Percentiles rank a stretch among this genome's conserved stretches.
phyloP scores from a whole-genome alignment of 2,888 invertebrate genomes.

The Tupiocoris notatus region DNA sequence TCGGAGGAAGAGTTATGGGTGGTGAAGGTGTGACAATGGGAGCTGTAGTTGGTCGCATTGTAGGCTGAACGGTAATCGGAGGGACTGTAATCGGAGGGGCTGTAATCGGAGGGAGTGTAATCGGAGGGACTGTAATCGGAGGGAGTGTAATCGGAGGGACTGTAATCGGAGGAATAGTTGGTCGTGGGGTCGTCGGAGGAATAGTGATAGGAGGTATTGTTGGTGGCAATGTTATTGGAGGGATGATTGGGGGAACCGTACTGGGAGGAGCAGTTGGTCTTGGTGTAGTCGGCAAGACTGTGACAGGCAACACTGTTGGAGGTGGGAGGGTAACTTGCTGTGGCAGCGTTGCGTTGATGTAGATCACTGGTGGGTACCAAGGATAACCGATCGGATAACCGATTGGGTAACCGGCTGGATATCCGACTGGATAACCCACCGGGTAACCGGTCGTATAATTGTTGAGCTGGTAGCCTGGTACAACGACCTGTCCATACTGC shows the following conservation, averaged over 20 bases:
- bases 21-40: no score
- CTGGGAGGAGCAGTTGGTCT: not conserved
- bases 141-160: no score
- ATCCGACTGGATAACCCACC: not conserved
- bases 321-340: not conserved
- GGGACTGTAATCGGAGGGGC: no score
- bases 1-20: no score
- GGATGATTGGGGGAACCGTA: not conserved
- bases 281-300: not conserved
- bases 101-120: no score
- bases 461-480: not conserved
- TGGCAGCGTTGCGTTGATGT: not conserved
- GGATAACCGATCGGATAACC: not conserved
- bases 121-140: no score
- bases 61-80: no score
- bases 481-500: not conserved
- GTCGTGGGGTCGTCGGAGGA: not conserved
- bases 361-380: not conserved
- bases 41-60: no score
- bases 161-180: no score
- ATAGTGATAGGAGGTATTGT: not conserved
- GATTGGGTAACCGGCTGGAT: not conserved
- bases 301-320: not conserved
- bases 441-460: not conserved
- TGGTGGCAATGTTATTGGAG: not conserved